Base-by-base conservation (phyloP, 2,888 invertebrate genomes). In the Crematogaster levior region DNA sequence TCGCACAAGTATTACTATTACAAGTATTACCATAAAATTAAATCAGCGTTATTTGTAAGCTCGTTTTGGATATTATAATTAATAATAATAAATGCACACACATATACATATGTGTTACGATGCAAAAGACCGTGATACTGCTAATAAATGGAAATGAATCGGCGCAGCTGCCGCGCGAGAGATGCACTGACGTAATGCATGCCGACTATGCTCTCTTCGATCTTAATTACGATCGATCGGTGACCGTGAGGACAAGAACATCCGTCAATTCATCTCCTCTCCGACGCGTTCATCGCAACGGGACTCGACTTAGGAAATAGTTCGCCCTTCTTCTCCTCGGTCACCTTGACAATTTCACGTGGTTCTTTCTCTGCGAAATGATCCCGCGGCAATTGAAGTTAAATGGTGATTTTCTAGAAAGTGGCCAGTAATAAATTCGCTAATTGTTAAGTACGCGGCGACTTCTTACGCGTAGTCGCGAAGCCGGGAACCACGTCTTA, bases 371-470 rank as follows among this genome's bases (percentile, higher is more conserved):
- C 58, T 7, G 65, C 15, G 58, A 46, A 66, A 43, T 66, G 37
- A 77, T 48, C 79, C 21, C 27, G 46, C 56, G 79, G 65, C 81
- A 75, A 75, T 75, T 81, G 80, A 34, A 80, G 81, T 51, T 82
- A 75, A 82, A 82, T 81, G 82, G 79, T 85, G 83, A 83, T 81
- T 81, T 83, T 83, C 81, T 83, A 83, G 83, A 83, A 83, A 83
- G 81, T 72, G 46, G 68, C 18, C 65, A 43, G 63, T 77, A 79
- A 79, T 82, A 77, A 79, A 77, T 79, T 79, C 58, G 79, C 56
- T 82, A 82, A 82, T 82, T 82, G 79, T 66, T 65, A 56, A 81
- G 63, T 72, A 61, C 27, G 58, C 73, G 80, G 34, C 56, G 53
- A 65, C 79, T 82, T 79, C 65, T 79, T 82, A n/a, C 73, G 30